Evolutionary conservation across 1,140 invertebrate genomes (phyloP).

Genomic region (Alviniconcha marisindica): DNA sequence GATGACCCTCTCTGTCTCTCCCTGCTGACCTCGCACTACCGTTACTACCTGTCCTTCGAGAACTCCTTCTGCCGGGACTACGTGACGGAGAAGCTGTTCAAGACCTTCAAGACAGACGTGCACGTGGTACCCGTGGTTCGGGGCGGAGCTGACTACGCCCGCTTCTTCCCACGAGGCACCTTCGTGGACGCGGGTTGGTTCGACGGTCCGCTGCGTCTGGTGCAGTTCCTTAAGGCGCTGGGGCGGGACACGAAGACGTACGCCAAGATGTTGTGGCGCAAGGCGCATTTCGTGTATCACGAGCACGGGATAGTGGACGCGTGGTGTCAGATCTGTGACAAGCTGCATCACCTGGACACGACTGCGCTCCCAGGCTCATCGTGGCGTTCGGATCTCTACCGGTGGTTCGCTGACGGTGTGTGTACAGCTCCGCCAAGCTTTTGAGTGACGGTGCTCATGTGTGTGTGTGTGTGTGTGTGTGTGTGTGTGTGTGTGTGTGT

Average conservation of each 20-base stretch:
- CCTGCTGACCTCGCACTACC: conserved; percentile 75
- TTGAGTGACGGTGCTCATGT: no score
- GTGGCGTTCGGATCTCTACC: no score
- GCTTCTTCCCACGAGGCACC: conserved; percentile 81
- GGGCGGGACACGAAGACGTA: conserved; percentile 14
- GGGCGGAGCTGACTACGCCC: conserved; percentile 79
- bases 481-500: no score
- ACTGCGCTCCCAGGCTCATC: no score
- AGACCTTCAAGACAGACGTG: conserved; percentile 51
- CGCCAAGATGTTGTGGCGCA: neutral
- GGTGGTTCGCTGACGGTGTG: no score
- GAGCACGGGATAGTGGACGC: neutral
- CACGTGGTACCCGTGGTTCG: conserved; percentile 75
- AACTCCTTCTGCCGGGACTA: conserved; percentile 67
- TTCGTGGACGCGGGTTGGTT: conserved; percentile 35
- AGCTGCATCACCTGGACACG: neutral
- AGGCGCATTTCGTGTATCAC: neutral
- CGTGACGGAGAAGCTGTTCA: conserved; percentile 66
- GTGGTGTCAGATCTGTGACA: neutral
- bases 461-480: no score
- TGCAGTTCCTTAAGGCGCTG: conserved; percentile 6
- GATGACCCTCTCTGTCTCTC: conserved; percentile 75
- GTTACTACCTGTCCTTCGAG: conserved; percentile 66
- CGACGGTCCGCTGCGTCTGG: conserved; percentile 20
- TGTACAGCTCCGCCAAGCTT: no score